Percentiles rank a stretch among this genome's conserved stretches.
Evolutionary conservation across 2,888 invertebrate genomes (phyloP).

Genomic region (Drosophila hawaiiensis): DNA sequence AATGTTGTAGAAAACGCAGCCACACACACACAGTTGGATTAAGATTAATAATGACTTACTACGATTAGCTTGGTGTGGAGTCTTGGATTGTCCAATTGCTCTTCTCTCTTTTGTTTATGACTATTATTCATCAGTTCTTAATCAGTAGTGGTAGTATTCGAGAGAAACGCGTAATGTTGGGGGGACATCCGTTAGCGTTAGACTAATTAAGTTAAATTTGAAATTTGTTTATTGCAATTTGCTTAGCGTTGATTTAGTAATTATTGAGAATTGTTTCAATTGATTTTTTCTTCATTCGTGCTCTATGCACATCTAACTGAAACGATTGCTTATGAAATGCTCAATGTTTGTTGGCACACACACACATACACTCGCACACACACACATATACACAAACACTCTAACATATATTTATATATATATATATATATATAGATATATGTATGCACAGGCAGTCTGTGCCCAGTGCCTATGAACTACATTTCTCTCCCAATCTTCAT

Average conservation of each 20-base stretch:
- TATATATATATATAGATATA: background rate
- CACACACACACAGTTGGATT: constrained; percentile 41
- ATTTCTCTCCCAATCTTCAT: constrained; percentile 27
- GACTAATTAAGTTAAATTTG: constrained; percentile 70
- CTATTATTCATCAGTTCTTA: constrained; percentile 46
- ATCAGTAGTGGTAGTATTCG: constrained; percentile 60
- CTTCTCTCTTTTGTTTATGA: constrained; percentile 68
- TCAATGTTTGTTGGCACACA: constrained; percentile 63
- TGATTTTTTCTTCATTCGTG: constrained; percentile 23
- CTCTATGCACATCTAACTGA: constrained; percentile 33
- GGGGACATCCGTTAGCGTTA: constrained; percentile 66
- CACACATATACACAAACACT: constrained; percentile 8
- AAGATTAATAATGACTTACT: constrained; percentile 66
- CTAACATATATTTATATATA: background rate
- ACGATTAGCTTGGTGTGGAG: constrained; percentile 44
- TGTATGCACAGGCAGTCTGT: constrained; percentile 38
- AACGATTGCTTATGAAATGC: constrained; percentile 65
- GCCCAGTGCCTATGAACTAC: constrained; percentile 66
- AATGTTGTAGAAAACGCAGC: constrained; percentile 42
- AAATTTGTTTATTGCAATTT: constrained; percentile 72
- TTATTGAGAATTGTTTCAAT: constrained; percentile 58
- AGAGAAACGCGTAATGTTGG: constrained; percentile 61
- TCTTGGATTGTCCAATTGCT: constrained; percentile 31
- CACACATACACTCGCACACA: background rate
- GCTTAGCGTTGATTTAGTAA: constrained; percentile 68